phyloP scores from a whole-genome alignment of 1,140 invertebrate species.

The Drosophila serrata region DNA sequence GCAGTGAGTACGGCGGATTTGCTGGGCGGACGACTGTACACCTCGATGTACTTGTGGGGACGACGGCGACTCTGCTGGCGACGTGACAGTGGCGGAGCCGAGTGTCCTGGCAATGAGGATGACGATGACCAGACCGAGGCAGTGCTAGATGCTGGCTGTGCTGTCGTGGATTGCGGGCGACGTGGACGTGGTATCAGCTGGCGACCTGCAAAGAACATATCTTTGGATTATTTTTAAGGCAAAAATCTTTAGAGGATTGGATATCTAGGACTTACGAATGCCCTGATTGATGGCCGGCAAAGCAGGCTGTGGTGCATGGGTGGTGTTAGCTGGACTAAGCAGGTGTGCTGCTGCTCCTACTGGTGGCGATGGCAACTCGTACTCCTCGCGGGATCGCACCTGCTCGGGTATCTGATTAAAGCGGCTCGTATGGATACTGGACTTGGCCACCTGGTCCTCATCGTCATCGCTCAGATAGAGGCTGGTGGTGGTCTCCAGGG shows the following conservation, averaged over 20 bases:
- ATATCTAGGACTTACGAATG: conserved; percentile 36
- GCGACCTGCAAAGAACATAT: conserved; percentile 61
- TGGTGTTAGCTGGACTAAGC: background rate
- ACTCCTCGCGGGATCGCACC: conserved; percentile 16
- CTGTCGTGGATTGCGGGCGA: conserved; percentile 54
- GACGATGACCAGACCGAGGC: conserved; percentile 9
- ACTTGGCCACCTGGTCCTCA: conserved; percentile 78
- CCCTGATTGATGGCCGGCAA: conserved; percentile 23
- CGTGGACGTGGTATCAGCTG: conserved; percentile 65
- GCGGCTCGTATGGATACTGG: conserved; percentile 77
- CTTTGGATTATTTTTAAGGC: background rate
- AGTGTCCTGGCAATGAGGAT: conserved; percentile 16
- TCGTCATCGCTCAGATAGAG: conserved; percentile 57
- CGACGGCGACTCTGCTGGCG: conserved; percentile 71
- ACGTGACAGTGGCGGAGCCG: conserved; percentile 47
- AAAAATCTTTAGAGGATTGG: background rate
- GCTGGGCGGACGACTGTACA: conserved; percentile 65
- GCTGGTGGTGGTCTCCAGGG: conserved; percentile 55
- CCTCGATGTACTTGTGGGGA: conserved; percentile 73
- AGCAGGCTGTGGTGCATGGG: background rate
- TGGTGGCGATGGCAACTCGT: conserved; percentile 5
- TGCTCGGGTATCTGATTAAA: conserved; percentile 77
- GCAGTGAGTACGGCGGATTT: conserved; percentile 42
- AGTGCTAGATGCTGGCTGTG: conserved; percentile 5
- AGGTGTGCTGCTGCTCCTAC: conserved; percentile 6